These are phyloP conservation scores for Brachionus manjavacas DNA, from an alignment of 1,140 invertebrate species.

Conservation along the genomic window DNA sequence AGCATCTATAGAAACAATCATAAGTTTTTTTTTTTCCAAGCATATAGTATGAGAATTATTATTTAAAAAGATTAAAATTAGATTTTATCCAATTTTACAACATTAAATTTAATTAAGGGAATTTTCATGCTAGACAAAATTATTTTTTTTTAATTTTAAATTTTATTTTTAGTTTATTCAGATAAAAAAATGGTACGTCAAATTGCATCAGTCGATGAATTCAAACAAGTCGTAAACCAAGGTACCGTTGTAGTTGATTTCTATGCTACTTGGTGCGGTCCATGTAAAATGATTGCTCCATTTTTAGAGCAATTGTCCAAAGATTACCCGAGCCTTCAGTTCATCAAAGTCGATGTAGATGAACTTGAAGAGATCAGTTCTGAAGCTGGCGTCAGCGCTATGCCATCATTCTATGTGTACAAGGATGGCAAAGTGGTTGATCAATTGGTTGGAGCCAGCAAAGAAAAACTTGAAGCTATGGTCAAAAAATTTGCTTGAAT, in stretches of 20 bases:
- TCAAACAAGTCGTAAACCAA: neutral
- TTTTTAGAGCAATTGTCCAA: slow-evolving; percentile 41
- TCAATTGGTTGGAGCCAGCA: slow-evolving; percentile 37
- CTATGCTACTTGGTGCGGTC: slow-evolving; percentile 37
- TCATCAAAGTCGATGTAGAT: slow-evolving; percentile 42
- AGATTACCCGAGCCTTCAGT: neutral
- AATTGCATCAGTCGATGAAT: slow-evolving; percentile 24
- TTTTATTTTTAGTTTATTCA: neutral
- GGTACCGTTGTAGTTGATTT: slow-evolving; percentile 39
- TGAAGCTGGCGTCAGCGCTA: slow-evolving; percentile 33
- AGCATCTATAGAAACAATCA: neutral
- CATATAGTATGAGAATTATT: neutral
- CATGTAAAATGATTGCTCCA: slow-evolving; percentile 42
- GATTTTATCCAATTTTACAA: neutral
- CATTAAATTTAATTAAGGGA: neutral
- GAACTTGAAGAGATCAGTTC: slow-evolving; percentile 27
- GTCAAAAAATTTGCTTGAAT: slow-evolving; percentile 41
- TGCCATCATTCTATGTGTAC: slow-evolving; percentile 34
- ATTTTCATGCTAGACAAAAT: neutral
- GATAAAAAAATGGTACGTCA: slow-evolving; percentile 39
- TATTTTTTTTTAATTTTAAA: neutral
- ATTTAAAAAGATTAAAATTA: neutral
- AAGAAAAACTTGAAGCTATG: slow-evolving; percentile 35
- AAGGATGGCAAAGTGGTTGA: slow-evolving; percentile 20
- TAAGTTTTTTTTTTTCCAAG: neutral